These are phyloP conservation scores for Digitonthophagus gazella DNA, from an alignment of 2,888 invertebrate species.

Conservation along the genomic window DNA sequence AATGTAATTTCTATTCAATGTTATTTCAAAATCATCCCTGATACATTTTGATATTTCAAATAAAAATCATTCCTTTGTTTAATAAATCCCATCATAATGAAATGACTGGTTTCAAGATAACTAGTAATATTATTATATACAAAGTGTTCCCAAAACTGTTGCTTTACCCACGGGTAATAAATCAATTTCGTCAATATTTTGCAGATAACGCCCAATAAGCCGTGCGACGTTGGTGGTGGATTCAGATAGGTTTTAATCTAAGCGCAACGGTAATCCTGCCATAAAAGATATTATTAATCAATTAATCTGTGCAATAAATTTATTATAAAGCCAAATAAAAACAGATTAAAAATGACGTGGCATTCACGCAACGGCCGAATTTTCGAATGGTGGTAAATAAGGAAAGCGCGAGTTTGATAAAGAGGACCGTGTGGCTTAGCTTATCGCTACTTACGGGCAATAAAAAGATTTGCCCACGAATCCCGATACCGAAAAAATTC, in stretches of 20 bases:
- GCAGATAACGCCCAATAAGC: neutral
- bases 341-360: slow-evolving; percentile 24
- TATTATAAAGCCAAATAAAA: slow-evolving; percentile 28
- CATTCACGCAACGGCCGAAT: slow-evolving; percentile 1
- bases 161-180: neutral
- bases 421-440: slow-evolving; percentile 6
- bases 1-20: too few species aligned
- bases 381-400: neutral
- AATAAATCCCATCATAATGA: too few species aligned
- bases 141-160: neutral
- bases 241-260: slow-evolving; percentile 3
- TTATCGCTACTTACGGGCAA: slow-evolving; percentile 24
- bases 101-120: too few species aligned
- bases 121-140: neutral
- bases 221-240: neutral
- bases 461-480: slow-evolving; percentile 26
- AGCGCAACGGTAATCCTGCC: slow-evolving; percentile 26
- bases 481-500: slow-evolving; percentile 26
- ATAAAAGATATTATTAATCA: slow-evolving; percentile 28
- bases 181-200: neutral
- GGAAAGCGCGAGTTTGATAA: neutral
- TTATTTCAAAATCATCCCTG: too few species aligned
- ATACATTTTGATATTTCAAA: too few species aligned
- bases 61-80: too few species aligned
- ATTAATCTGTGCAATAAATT: slow-evolving; percentile 31